phyloP scores from a whole-genome alignment of 2,113 vertebrate genomes.

The Uropsilus gracilis region DNA sequence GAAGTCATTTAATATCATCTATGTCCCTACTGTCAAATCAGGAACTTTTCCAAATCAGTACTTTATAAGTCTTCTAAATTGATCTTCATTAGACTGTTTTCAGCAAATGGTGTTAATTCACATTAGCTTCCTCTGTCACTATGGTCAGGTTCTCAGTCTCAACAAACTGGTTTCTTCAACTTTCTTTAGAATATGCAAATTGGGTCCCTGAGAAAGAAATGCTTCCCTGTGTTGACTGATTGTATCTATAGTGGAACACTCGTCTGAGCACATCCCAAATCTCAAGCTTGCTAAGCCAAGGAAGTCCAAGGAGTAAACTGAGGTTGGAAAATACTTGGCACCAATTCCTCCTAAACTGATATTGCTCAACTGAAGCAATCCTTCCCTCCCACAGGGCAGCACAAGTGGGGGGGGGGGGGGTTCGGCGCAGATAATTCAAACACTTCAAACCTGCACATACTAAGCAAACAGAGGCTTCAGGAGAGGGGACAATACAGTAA shows the following conservation, averaged over 20 bases:
- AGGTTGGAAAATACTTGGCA: not conserved
- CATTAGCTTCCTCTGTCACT: not conserved
- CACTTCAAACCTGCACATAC: not conserved
- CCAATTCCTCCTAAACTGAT: not conserved
- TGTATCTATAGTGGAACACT: not conserved
- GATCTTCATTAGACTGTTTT: not conserved
- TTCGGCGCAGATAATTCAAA: not conserved
- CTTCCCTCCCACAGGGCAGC: too few relatives aligned
- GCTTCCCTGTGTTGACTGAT: not conserved
- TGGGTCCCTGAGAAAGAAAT: not conserved
- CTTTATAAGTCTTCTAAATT: conserved; percentile 27
- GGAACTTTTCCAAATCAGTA: conserved; percentile 11
- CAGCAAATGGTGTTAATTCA: conserved; percentile 13
- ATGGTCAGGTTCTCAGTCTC: not conserved
- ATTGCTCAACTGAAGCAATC: not conserved
- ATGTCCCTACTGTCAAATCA: not conserved
- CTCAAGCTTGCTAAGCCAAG: not conserved
- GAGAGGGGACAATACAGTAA: not conserved
- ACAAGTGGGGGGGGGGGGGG: not conserved
- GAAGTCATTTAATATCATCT: not conserved
- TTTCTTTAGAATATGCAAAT: not conserved
- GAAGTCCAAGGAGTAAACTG: not conserved
- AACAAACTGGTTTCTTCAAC: not conserved
- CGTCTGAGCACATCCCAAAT: not conserved
- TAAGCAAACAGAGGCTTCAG: not conserved